These are phyloP conservation scores for Margaritifera margaritifera DNA, from an alignment of 2,888 invertebrate genomes.

Conservation along the genomic window DNA sequence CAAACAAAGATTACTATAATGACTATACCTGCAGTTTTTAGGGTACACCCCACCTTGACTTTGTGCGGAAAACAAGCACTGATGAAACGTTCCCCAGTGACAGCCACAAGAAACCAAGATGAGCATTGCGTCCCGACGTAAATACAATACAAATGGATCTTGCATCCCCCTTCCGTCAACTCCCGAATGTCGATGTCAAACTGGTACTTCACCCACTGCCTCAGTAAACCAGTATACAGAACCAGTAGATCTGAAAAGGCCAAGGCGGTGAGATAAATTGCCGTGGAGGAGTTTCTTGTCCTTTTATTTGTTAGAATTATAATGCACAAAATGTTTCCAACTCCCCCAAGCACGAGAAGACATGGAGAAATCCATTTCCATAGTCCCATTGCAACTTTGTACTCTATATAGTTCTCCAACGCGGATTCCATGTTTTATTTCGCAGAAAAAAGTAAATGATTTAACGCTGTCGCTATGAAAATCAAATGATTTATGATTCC, in stretches of 20 bases:
- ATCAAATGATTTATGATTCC: no score
- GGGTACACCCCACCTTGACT: slow-evolving; percentile 50
- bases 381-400: slow-evolving; percentile 13
- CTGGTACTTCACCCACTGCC: slow-evolving; percentile 43
- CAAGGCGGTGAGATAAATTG: slow-evolving; percentile 52
- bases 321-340: slow-evolving; percentile 56
- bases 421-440: no score
- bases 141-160: slow-evolving; percentile 51
- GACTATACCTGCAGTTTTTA: slow-evolving; percentile 26
- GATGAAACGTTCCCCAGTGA: slow-evolving; percentile 57
- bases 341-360: slow-evolving; percentile 49
- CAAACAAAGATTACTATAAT: slow-evolving; percentile 29
- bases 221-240: slow-evolving; percentile 51
- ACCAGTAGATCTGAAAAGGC: slow-evolving; percentile 50
- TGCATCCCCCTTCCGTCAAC: slow-evolving; percentile 31
- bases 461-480: no score
- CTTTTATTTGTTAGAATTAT: slow-evolving; percentile 38
- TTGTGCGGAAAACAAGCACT: slow-evolving; percentile 57
- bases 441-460: no score
- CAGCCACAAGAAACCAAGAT: slow-evolving; percentile 61
- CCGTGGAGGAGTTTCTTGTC: slow-evolving; percentile 44
- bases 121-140: slow-evolving; percentile 54
- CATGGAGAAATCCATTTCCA: slow-evolving; percentile 48
- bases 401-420: slow-evolving; percentile 11
- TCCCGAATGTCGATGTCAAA: slow-evolving; percentile 43